Evolutionary conservation across 1,140 invertebrate genomes (phyloP), one percentile per base, ranked within the genome.

Genomic region (Danaus plexippus): DNA sequence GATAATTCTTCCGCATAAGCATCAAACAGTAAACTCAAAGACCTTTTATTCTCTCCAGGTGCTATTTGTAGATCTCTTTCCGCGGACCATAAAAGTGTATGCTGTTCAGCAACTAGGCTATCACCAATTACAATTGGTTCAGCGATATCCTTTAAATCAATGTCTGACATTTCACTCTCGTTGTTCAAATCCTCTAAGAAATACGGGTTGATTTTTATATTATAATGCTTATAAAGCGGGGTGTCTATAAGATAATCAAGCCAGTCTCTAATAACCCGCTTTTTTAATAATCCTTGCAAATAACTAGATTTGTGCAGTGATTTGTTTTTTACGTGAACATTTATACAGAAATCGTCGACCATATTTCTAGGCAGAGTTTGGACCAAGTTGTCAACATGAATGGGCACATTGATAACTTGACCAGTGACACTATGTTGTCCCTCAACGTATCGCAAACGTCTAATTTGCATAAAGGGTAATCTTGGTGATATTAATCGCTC

Each of bases 381-480:
- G 9, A 74, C 66, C 71, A 77, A 71, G 57, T 57, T 77, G 61
- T 75, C 57, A 18, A 65, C 56, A 54, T 58, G 47, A 9, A 70
- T 44, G 18, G 68, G 71, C 15, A 76, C 64, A 69, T 77, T 77
- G 10, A 77, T 73, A 18, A 69, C 51, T 52, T 73, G 72, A 9
- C 74, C 71, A 54, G 60, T 60, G 32, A 72, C 72, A 40, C 64
- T 71, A 45, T 52, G 66, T 57, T 71, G 67, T 43, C 71, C 66
- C 47, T 73, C 5, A 51, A 69, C 52, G 58, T 78, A 66, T 15
- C 73, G 12, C 9, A 80, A 58, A 42, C 73, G 56, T 57, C 71
- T 54, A 15, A 80, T 71, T 68, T 81, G 71, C 69, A 78, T 77
- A 52, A 81, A 81, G 9, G 74, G 69, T 41, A 80, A 50, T 58